Evolutionary conservation across 2,888 invertebrate species (phyloP).

Genomic region (Cryptophagus acutangulus): DNA sequence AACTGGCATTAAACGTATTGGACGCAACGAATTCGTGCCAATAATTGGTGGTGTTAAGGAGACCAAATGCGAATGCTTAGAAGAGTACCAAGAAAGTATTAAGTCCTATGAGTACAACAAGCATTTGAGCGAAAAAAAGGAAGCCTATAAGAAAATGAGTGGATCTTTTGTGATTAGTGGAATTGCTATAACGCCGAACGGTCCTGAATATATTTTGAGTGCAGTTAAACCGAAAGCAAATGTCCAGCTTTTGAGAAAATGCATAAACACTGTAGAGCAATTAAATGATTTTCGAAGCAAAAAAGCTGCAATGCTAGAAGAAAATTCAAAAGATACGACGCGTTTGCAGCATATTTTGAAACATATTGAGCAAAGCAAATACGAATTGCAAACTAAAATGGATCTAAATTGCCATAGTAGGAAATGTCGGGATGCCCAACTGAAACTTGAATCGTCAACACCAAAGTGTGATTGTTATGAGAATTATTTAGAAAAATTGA

Average conservation of each 20-base stretch:
- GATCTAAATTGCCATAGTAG: too few relatives aligned
- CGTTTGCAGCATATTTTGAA: not conserved
- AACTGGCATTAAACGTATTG: conserved; percentile 22
- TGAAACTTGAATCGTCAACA: too few relatives aligned
- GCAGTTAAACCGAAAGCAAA: conserved; percentile 16
- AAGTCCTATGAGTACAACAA: conserved; percentile 21
- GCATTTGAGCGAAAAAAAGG: conserved; percentile 20
- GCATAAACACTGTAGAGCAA: conserved; percentile 9
- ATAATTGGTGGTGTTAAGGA: conserved; percentile 29
- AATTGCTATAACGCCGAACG: conserved; percentile 27
- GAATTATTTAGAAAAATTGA: not conserved
- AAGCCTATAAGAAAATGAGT: conserved; percentile 14
- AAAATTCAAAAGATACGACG: not conserved
- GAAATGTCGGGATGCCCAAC: too few relatives aligned
- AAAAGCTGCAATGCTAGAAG: not conserved
- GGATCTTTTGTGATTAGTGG: conserved; percentile 25
- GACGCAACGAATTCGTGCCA: too few relatives aligned
- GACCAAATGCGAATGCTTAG: conserved; percentile 32
- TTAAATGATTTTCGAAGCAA: not conserved
- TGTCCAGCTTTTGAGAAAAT: conserved; percentile 14
- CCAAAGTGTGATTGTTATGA: conserved; percentile 2
- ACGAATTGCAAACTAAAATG: not conserved
- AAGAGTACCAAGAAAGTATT: conserved; percentile 26
- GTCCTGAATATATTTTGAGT: conserved; percentile 30
- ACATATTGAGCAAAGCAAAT: not conserved